Base-by-base conservation (phyloP, 2,797 vertebrate genomes). In the Kryptopterus vitreolus region DNA sequence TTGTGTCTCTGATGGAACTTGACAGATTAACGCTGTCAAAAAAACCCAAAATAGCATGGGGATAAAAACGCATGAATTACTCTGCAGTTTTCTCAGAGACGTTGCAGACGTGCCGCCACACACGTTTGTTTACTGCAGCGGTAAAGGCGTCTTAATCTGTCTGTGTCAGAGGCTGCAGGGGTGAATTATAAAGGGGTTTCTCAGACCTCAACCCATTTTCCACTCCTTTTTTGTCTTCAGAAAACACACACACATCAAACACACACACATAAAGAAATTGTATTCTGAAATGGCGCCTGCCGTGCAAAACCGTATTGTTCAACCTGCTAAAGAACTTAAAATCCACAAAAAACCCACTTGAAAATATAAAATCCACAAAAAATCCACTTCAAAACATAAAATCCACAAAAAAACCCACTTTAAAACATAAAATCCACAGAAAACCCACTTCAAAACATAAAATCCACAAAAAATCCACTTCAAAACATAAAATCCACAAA, bases 91-190 rank as follows among this genome's bases (percentile, higher is more conserved):
- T 18, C 9, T n/a, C 29, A 6, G 24, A 29, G 24, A 11, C 0
- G 33, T 12, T 9, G 35, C 20, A 24, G 63, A 7, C 22, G 4
- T 24, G 22, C 15, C 50, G n/a, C 29, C 62, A 31, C 38, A 38
- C n/a, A 16, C 24, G 57, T 53, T 29, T 46, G 69, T 26, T 65
- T 65, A 33, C 38, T 31, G 61, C 70, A 65, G 78, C 46, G 50
- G 20, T 55, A 18, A 29, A 69, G 26, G 48, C 1, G 31, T 18
- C 29, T 13, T 76, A 53, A 76, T 52, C 73, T 16, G 29, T 53
- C 43, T 70, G 65, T 29, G 53, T 20, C 79, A 43, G 53, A n/a
- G 43, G 2, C 43, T 59, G 38, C 53, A 65, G 43, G 38, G 38
- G 55, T 20, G 6, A 8, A 18, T 65, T 73, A 57, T 76, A 72